These are phyloP conservation scores for Hyles vespertilio DNA, from an alignment of 1,140 invertebrate species.

Conservation along the genomic window DNA sequence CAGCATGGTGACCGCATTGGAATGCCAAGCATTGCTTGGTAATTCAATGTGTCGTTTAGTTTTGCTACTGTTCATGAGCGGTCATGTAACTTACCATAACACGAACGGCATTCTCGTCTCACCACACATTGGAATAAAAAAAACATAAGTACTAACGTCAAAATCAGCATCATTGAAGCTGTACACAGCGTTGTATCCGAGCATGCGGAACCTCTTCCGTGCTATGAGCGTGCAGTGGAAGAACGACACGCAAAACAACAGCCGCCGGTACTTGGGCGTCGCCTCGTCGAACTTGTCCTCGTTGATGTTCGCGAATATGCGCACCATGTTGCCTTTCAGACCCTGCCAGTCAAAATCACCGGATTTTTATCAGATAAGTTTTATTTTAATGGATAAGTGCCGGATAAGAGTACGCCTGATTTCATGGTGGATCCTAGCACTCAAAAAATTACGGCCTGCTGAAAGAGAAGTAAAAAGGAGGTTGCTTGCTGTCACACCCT, in stretches of 20 bases:
- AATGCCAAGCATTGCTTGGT: not conserved
- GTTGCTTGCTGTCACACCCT: too few species aligned
- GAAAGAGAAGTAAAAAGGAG: too few species aligned
- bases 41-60: not conserved
- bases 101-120: too few species aligned
- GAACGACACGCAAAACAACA: conserved; percentile 91
- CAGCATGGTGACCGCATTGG: too few species aligned
- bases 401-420: too few species aligned
- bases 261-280: conserved; percentile 89
- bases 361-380: too few species aligned
- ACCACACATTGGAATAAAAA: not conserved
- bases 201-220: conserved; percentile 90
- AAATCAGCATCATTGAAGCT: conserved; percentile 94
- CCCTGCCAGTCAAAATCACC: conserved; percentile 74
- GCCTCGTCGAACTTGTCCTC: conserved; percentile 88
- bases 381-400: too few species aligned
- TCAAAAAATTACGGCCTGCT: too few species aligned
- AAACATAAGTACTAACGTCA: conserved; percentile 81
- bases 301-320: conserved; percentile 88
- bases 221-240: conserved; percentile 94
- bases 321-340: conserved; percentile 92
- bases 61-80: too few species aligned
- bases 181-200: conserved; percentile 93
- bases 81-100: too few species aligned
- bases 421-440: too few species aligned